Evolutionary conservation across 2,888 invertebrate genomes (phyloP), one percentile per base, ranked within the genome.

Genomic region (Lepas anatifera): DNA sequence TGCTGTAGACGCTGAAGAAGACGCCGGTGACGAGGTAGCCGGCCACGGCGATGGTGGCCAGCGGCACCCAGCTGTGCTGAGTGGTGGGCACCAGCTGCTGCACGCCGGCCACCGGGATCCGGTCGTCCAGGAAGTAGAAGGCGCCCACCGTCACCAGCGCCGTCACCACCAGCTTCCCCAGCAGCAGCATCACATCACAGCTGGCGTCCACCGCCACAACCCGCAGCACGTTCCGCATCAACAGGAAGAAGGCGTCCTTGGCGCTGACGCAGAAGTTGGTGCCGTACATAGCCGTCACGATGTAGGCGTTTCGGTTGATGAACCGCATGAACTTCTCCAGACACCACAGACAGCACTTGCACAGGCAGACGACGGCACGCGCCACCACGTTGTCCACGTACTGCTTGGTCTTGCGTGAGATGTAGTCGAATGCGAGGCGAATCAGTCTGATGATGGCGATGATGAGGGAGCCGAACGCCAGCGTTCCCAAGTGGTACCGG

Each of bases 281-380:
- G 2, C 97, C 97, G 79, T 95, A 92, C 58, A 97, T 88, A 0
- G 97, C 95, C 78, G 94, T 92, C 92, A 95, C 92, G 35, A 95
- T 94, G 78, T 94, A 95, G 0, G 95, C 95, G 77, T 95, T 95
- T 25, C 66, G 37, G 76, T 89, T 92, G 74, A 89, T 81, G 78
- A 93, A 95, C 78, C 87, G 87, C 71, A 96, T 83, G 81, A 95
- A 92, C 70, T 85, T 88, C 78, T 96, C 95, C 76, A 83, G 74
- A 70, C 79, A 80, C 79, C 80, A 82, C 73, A 83, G 81, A 70
- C 78, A 81, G 78, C 91, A 92, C 78, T 87, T 87, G 81, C 87
- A 85, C 76, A 86, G 88, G 78, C 90, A 91, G 76, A 90, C 76
- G 25, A 91, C 81, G 29, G 85, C 86, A 73, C 85, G 85, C 0